Percentiles rank a stretch among this genome's conserved stretches.
These are phyloP conservation scores for Hydrolagus affinis DNA, from an alignment of 2,113 vertebrate genomes.

Conservation along the genomic window DNA sequence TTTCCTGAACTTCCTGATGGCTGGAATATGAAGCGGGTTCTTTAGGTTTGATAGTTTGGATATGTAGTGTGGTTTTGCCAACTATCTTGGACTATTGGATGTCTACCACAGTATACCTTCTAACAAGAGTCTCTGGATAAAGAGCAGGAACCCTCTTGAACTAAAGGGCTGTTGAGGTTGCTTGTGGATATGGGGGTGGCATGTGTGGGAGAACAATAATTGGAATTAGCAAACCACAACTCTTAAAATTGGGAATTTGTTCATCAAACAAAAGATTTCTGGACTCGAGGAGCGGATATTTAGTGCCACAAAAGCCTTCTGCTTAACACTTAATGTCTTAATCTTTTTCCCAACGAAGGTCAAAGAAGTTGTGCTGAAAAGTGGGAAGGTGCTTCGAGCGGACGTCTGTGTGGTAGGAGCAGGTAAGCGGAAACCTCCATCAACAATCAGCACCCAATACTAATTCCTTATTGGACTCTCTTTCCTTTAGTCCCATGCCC, in stretches of 20 bases:
- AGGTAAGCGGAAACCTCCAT: slow-evolving; percentile 62
- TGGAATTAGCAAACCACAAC: neutral
- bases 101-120: too few relatives aligned
- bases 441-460: too few relatives aligned
- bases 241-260: too few relatives aligned
- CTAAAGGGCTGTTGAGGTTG: neutral
- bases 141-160: too few relatives aligned
- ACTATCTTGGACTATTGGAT: too few relatives aligned
- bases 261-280: neutral
- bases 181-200: neutral
- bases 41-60: too few relatives aligned
- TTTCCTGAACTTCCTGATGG: too few relatives aligned
- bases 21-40: too few relatives aligned
- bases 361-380: slow-evolving; percentile 96
- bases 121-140: too few relatives aligned
- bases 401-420: slow-evolving; percentile 90
- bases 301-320: neutral
- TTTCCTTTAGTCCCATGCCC: too few relatives aligned
- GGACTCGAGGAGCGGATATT: neutral
- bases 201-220: neutral
- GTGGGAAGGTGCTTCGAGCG: slow-evolving; percentile 83
- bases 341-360: slow-evolving; percentile 55
- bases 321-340: slow-evolving; percentile 1
- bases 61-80: too few relatives aligned
- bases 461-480: too few relatives aligned